These are phyloP conservation scores for Capitulum mitella DNA, from an alignment of 2,888 invertebrate species.

Conservation along the genomic window DNA sequence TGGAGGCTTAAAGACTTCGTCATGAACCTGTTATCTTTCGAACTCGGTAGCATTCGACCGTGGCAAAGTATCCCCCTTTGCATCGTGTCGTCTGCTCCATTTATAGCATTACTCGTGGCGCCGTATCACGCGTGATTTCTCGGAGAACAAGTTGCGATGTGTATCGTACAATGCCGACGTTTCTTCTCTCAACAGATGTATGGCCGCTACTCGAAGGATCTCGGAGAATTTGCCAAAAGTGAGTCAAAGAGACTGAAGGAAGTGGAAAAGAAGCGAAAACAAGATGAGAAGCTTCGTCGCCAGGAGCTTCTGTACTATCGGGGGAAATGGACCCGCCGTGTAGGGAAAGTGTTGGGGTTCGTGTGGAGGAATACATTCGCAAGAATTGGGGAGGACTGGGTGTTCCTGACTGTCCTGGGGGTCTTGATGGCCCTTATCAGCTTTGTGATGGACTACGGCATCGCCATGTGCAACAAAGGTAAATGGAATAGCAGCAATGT, in stretches of 20 bases:
- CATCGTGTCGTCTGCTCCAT: too few species aligned
- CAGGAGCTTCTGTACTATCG: conserved; percentile 39
- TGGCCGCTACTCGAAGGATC: conserved; percentile 87
- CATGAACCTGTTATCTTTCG: too few species aligned
- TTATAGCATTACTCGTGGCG: too few species aligned
- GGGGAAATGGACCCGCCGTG: conserved; percentile 46
- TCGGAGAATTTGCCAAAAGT: conserved; percentile 87
- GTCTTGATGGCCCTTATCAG: conserved; percentile 89
- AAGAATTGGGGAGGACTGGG: conserved; percentile 89
- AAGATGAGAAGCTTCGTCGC: conserved; percentile 53
- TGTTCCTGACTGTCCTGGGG: conserved; percentile 84
- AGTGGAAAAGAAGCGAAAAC: conserved; percentile 58
- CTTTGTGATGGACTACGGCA: conserved; percentile 88
- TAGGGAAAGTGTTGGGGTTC: conserved; percentile 51
- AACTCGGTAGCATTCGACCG: too few species aligned
- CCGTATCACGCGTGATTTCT: too few species aligned
- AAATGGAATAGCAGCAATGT: too few species aligned
- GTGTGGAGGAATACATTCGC: conserved; percentile 83
- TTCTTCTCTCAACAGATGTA: too few species aligned
- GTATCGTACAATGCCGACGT: too few species aligned
- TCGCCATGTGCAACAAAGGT: conserved; percentile 88
- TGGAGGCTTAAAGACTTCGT: too few species aligned
- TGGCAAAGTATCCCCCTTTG: too few species aligned
- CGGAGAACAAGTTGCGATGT: too few species aligned
- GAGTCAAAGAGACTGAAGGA: conserved; percentile 74